phyloP scores from a whole-genome alignment of 2,888 invertebrate genomes.

The Sinopyrophorus schimmeli region DNA sequence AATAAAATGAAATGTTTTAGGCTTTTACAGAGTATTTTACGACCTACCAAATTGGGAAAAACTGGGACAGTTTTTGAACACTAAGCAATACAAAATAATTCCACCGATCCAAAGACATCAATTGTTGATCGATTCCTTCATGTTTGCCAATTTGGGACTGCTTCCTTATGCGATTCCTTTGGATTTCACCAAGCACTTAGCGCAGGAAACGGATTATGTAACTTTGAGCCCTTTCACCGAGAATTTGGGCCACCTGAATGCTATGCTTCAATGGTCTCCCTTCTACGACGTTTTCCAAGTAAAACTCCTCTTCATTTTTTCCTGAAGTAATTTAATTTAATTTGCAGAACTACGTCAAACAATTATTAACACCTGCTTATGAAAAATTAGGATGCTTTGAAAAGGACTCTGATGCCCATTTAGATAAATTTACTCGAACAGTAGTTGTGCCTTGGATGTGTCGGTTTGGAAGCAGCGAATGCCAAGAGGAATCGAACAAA shows the following conservation, averaged over 20 bases:
- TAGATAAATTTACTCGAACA: constrained; percentile 50
- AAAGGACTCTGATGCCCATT: constrained; percentile 47
- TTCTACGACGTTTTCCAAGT: constrained; percentile 7
- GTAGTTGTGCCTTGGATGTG: constrained; percentile 41
- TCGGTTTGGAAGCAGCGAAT: constrained; percentile 48
- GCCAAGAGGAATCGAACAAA: constrained; percentile 31
- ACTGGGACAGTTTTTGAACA: constrained; percentile 52
- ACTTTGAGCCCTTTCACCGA: constrained; percentile 55
- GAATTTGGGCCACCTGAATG: neutral
- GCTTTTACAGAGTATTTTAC: constrained; percentile 53
- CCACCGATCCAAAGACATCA: constrained; percentile 61
- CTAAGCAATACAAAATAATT: constrained; percentile 55
- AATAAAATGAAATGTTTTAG: constrained; percentile 34
- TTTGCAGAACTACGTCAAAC: constrained; percentile 16
- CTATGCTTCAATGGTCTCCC: neutral
- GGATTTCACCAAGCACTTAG: constrained; percentile 62
- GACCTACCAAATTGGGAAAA: constrained; percentile 53
- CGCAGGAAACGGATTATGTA: constrained; percentile 62
- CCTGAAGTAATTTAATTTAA: neutral
- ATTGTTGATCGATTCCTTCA: constrained; percentile 59
- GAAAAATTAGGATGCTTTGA: constrained; percentile 35
- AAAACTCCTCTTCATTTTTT: neutral
- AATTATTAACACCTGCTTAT: constrained; percentile 19
- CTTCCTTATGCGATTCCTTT: constrained; percentile 60
- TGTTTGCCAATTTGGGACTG: constrained; percentile 61